Conservation (phyloP, 2,888 invertebrate genomes). For the Eupithecia abbreviata region DNA sequence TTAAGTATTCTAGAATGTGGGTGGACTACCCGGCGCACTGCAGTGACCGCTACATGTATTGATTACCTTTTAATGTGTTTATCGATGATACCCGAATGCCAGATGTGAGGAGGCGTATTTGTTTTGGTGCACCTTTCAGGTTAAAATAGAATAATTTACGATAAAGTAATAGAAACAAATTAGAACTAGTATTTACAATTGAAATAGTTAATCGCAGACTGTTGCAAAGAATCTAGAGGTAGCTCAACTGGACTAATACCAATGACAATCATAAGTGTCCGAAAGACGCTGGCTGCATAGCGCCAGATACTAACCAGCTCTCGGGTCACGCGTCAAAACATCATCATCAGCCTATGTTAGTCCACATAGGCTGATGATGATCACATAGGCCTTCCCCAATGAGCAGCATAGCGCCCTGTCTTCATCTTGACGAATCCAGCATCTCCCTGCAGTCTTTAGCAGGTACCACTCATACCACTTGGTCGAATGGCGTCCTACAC, state of each 20-base stretch:
- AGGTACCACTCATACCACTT: too few species aligned
- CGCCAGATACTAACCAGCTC: too few species aligned
- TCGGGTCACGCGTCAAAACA: too few species aligned
- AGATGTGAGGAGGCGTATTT: constrained; percentile 26
- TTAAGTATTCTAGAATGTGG: constrained; percentile 18
- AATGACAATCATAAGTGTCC: not conserved
- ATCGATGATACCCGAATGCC: constrained; percentile 31
- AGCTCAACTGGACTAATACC: not conserved
- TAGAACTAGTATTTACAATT: not conserved
- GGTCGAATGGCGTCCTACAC: too few species aligned
- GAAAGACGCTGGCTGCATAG: too few species aligned
- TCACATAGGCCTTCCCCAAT: too few species aligned
- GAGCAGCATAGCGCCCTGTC: too few species aligned
- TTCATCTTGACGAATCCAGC: too few species aligned
- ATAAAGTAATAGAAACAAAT: not conserved
- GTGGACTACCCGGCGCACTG: constrained; percentile 7
- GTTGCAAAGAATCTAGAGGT: not conserved
- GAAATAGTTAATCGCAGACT: not conserved
- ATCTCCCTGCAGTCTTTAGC: too few species aligned
- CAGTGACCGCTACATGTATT: constrained; percentile 24
- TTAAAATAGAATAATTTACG: not conserved
- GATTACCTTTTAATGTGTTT: constrained; percentile 34
- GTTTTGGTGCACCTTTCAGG: constrained; percentile 13
- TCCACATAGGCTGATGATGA: too few species aligned
- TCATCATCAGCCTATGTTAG: too few species aligned